A percentile compares a stretch with the other conserved stretches of the same genome.
Conservation (phyloP, 2,113 vertebrate species). For the Oncorhynchus nerka region DNA sequence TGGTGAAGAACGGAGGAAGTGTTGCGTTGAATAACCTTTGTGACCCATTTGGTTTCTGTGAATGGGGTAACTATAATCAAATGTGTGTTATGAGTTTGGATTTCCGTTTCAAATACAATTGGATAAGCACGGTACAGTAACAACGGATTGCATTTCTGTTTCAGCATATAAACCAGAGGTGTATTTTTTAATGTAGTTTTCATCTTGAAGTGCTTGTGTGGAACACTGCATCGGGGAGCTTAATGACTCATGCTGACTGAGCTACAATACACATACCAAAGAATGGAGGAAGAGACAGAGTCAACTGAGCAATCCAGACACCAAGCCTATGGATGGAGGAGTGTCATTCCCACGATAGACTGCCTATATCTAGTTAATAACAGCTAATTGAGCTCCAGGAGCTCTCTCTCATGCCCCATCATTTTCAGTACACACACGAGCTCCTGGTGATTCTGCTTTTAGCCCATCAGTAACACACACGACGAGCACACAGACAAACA, state of each 20-base stretch:
- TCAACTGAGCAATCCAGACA: background rate
- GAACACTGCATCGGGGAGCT: background rate
- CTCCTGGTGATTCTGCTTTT: too few species aligned
- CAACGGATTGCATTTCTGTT: background rate
- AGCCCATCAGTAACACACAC: too few species aligned
- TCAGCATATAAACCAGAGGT: background rate
- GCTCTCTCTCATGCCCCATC: constrained; percentile 12
- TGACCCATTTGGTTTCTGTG: background rate
- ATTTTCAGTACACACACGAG: background rate
- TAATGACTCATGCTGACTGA: background rate
- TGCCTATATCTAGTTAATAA: constrained; percentile 34
- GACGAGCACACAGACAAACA: too few species aligned
- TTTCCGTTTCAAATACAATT: constrained; percentile 9
- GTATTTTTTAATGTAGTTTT: too few species aligned
- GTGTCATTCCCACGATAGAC: background rate
- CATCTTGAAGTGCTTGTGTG: background rate
- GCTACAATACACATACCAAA: background rate
- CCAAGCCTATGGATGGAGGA: background rate
- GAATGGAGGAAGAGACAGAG: background rate
- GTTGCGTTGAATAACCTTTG: background rate
- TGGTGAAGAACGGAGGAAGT: background rate
- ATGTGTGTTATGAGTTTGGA: constrained; percentile 1
- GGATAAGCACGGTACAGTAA: background rate
- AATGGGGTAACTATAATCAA: background rate
- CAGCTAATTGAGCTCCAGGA: constrained; percentile 41